A percentile compares a stretch with the other conserved stretches of the same genome.
phyloP scores from a whole-genome alignment of 1,140 invertebrate genomes.

The Notospermus geniculatus region DNA sequence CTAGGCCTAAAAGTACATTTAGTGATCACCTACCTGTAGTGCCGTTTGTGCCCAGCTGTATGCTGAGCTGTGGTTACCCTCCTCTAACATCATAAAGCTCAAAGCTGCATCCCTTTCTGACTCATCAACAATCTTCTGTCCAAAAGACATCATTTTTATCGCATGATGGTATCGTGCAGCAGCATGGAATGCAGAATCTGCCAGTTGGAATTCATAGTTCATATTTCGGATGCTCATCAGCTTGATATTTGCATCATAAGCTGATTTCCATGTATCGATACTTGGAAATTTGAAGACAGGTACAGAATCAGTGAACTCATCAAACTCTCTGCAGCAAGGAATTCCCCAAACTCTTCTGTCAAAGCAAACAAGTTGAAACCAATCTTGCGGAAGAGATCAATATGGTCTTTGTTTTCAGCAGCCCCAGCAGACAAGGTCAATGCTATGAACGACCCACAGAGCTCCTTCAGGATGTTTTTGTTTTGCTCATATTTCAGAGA shows the following conservation, averaged over 20 bases:
- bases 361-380: slow-evolving; percentile 40
- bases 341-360: slow-evolving; percentile 36
- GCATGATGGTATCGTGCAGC: slow-evolving; percentile 38
- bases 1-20: too few species aligned
- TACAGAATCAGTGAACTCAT: slow-evolving; percentile 34
- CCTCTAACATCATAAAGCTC: slow-evolving; percentile 40
- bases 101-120: slow-evolving; percentile 32
- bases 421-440: slow-evolving; percentile 2
- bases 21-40: slow-evolving; percentile 35
- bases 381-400: slow-evolving; percentile 14
- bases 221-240: slow-evolving; percentile 44
- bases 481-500: slow-evolving; percentile 28
- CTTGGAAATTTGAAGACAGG: slow-evolving; percentile 34
- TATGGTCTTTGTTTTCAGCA: not conserved
- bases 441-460: slow-evolving; percentile 19
- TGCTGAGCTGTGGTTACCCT: slow-evolving; percentile 39
- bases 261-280: slow-evolving; percentile 40
- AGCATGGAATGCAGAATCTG: slow-evolving; percentile 35
- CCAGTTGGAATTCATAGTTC: slow-evolving; percentile 35
- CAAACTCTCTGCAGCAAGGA: slow-evolving; percentile 35
- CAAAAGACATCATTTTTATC: slow-evolving; percentile 49
- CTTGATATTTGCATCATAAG: slow-evolving; percentile 34
- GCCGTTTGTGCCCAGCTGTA: slow-evolving; percentile 39
- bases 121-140: slow-evolving; percentile 38
- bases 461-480: slow-evolving; percentile 35